Percentiles rank a stretch among this genome's conserved stretches.
These are phyloP conservation scores for Drosophila nigrodunni DNA, from an alignment of 1,140 invertebrate genomes.

Conservation along the genomic window DNA sequence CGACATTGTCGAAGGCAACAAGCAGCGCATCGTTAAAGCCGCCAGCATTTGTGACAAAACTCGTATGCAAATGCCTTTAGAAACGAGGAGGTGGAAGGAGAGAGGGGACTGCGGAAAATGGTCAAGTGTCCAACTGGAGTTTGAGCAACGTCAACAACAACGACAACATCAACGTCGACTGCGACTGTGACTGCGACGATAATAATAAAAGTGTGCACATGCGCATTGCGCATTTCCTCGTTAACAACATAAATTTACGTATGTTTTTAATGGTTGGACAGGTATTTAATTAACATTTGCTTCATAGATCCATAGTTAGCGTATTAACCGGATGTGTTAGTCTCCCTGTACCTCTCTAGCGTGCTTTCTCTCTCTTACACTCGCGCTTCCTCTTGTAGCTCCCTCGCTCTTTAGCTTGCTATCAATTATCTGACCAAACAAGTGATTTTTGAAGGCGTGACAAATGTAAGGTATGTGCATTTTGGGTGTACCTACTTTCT, in stretches of 20 bases:
- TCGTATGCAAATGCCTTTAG: constrained; percentile 68
- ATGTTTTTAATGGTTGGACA: constrained; percentile 79
- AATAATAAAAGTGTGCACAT: constrained; percentile 81
- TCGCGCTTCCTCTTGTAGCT: background rate
- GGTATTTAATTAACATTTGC: constrained; percentile 81
- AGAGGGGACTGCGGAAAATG: constrained; percentile 36
- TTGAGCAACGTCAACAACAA: constrained; percentile 51
- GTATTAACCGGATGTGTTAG: constrained; percentile 63
- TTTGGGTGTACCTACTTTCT: constrained; percentile 18
- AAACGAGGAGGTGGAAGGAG: constrained; percentile 3
- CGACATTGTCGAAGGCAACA: constrained; percentile 58
- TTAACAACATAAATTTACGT: constrained; percentile 83
- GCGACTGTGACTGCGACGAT: constrained; percentile 46
- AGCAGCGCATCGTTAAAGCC: constrained; percentile 68
- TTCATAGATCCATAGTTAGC: constrained; percentile 19
- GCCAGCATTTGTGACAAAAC: constrained; percentile 44
- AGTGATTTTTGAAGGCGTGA: constrained; percentile 33
- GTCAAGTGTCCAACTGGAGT: constrained; percentile 60
- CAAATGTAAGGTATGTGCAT: constrained; percentile 18
- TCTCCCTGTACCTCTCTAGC: constrained; percentile 1
- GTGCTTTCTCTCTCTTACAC: background rate
- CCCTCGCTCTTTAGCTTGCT: background rate
- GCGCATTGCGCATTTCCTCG: constrained; percentile 74
- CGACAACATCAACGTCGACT: constrained; percentile 19
- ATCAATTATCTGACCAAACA: constrained; percentile 19